phyloP scores from a whole-genome alignment of 2,113 vertebrate species.

The Carassius auratus region DNA sequence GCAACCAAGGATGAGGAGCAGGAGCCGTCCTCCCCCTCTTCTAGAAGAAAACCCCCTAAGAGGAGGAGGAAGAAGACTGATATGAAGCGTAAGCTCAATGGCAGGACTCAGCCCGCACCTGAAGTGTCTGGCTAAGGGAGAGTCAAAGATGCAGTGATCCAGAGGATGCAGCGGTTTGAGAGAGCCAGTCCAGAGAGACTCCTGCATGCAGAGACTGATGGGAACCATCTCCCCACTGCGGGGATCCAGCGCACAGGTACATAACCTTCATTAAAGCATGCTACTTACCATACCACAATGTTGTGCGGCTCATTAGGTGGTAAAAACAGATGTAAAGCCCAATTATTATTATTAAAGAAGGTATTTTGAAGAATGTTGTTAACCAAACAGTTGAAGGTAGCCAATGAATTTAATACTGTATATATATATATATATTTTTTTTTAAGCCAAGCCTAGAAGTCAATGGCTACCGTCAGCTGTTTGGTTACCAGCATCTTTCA shows the following conservation, averaged over 20 bases:
- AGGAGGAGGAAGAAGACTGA: slow-evolving; percentile 48
- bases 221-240: not conserved
- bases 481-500: not conserved
- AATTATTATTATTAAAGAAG: not conserved
- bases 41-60: slow-evolving; percentile 41
- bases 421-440: no score
- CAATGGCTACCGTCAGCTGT: not conserved
- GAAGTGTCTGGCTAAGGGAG: not conserved
- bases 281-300: not conserved
- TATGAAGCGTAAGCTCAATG: not conserved
- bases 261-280: not conserved
- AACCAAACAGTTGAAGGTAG: not conserved
- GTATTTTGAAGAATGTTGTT: not conserved
- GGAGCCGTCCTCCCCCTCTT: slow-evolving; percentile 17
- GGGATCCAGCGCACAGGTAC: slow-evolving; percentile 51
- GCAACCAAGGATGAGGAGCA: not conserved
- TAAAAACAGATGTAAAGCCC: not conserved
- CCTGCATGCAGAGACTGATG: slow-evolving; percentile 43
- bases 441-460: not conserved
- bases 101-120: not conserved
- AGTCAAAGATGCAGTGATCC: slow-evolving; percentile 79
- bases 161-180: slow-evolving; percentile 88
- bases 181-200: slow-evolving; percentile 79
- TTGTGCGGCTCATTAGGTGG: not conserved
- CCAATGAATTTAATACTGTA: not conserved